These are phyloP conservation scores for Scaptomyza tumidula DNA, from an alignment of 2,888 invertebrate species.

Conservation along the genomic window DNA sequence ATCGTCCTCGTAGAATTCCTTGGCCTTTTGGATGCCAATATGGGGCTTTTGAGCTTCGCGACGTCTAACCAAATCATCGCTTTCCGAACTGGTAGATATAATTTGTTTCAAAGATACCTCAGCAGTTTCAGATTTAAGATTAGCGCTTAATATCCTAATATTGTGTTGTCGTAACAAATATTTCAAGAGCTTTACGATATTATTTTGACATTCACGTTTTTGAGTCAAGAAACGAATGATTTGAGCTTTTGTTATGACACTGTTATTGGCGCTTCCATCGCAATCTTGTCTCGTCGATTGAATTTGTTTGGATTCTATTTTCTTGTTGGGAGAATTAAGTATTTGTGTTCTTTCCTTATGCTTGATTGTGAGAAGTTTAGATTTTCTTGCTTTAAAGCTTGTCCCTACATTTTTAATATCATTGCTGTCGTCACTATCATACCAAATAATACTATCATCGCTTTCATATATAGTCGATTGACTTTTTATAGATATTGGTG, in stretches of 20 bases:
- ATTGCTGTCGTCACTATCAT: not conserved
- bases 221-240: not conserved
- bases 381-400: not conserved
- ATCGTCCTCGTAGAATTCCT: slow-evolving; percentile 58
- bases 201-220: not conserved
- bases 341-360: not conserved
- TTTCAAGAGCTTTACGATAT: slow-evolving; percentile 18
- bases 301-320: not conserved
- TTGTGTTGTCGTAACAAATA: slow-evolving; percentile 7
- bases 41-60: slow-evolving; percentile 3
- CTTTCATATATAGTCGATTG: not conserved
- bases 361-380: not conserved
- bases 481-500: too few species aligned
- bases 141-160: slow-evolving; percentile 1
- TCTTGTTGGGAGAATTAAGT: too few species aligned
- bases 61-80: slow-evolving; percentile 12
- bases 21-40: not conserved
- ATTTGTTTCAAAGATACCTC: too few species aligned
- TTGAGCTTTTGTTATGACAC: not conserved
- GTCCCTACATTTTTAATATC: not conserved
- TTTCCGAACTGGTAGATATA: slow-evolving; percentile 7
- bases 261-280: not conserved
- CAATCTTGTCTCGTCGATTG: not conserved
- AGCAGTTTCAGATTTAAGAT: not conserved
- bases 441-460: not conserved